A percentile compares a stretch with the other conserved stretches of the same genome.
Conservation (phyloP, 2,113 vertebrate genomes). For the Geococcyx californianus region DNA sequence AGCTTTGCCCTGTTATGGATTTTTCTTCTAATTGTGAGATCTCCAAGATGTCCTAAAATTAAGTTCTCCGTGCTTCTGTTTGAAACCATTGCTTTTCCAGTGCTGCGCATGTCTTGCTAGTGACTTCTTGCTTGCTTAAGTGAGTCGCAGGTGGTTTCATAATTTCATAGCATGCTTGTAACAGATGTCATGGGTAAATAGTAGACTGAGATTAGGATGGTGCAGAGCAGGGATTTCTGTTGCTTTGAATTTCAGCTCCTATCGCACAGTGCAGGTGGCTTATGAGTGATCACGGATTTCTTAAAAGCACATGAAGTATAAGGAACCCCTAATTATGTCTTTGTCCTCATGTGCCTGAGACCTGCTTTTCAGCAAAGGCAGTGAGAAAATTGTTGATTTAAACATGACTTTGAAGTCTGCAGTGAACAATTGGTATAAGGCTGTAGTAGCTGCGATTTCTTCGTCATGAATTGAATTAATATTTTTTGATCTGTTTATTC, state of each 20-base stretch:
- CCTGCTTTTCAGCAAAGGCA: slow-evolving; percentile 4
- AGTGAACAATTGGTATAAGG: background rate
- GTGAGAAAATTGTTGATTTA: background rate
- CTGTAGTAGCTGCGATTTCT: background rate
- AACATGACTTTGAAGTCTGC: background rate
- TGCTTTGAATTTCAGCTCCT: background rate
- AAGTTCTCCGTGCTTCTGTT: background rate
- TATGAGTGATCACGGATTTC: background rate
- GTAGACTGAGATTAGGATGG: background rate
- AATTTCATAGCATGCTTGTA: background rate
- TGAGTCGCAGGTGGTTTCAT: background rate
- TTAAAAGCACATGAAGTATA: background rate
- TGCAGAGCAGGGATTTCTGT: background rate
- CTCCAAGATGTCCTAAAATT: background rate
- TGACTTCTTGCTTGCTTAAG: background rate
- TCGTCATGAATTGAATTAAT: slow-evolving; percentile 42
- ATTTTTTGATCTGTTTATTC: slow-evolving; percentile 47
- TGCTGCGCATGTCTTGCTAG: rapidly evolving
- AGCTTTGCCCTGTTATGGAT: background rate
- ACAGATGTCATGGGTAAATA: background rate
- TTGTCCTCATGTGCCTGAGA: background rate
- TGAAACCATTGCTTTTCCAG: background rate
- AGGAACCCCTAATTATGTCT: background rate
- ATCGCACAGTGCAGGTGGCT: background rate
- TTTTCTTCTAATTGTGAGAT: background rate